Base-by-base conservation (phyloP, 2,888 invertebrate genomes). In the Cryptocephalus moraei region DNA sequence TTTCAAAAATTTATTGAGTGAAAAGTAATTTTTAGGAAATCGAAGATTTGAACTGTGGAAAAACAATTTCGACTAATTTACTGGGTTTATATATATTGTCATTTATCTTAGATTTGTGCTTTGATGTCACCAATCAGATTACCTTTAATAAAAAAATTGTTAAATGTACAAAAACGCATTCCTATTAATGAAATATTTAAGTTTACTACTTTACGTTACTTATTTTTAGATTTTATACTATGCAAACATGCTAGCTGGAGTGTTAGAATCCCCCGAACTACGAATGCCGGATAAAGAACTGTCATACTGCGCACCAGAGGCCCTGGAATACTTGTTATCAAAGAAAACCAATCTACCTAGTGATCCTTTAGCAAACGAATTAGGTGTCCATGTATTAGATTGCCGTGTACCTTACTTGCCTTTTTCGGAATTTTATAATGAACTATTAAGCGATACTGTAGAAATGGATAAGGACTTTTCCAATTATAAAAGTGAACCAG, bases 381-480 rank as follows among this genome's bases (percentile, higher is more conserved):
- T 94, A 62, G 82, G 81, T 58, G 75, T 91, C 56, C 80, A 82
- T 63, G 79, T 84, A 14, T 70, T 90, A 62, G 90, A 94, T 65
- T 86, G 90, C 65, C 80, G 91, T 43, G 81, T 80, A 63, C 93
- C 94, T 34, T 78, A 82, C 61, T 77, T 95, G 65, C 82, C 89
- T 47, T 90, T 87, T 63, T 83, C 85, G 53, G 93, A 94, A 62
- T 95, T 95, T 73, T 91, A 94, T 71, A 94, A 95, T 69, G 94
- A 95, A 69, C 86, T 89, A 1, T 75, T 94, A 43, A 92, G 92
- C 72, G 93, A 94, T 69, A 82, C 83, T 47, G 84, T 95, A 52
- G 91, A 92, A 75, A 92, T 94, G 87, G 91, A 93, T 69, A 82
- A 86, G 64, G 94, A 95, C 73, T 93, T 91, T 73, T 84, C 91